phyloP scores from a whole-genome alignment of 2,113 vertebrate species.

The Sula dactylatra region DNA sequence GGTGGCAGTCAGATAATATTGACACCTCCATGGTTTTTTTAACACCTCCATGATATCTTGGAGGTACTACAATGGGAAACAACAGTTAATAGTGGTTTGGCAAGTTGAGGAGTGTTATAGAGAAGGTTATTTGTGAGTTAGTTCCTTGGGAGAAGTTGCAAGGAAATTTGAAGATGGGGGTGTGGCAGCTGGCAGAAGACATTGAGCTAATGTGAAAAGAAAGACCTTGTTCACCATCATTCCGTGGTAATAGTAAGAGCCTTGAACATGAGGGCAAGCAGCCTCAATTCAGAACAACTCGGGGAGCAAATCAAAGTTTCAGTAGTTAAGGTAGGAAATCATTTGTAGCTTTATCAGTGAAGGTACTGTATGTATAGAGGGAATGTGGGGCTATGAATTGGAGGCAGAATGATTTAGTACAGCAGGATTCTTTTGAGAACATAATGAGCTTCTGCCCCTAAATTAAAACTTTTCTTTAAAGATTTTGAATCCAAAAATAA shows the following conservation, averaged over 20 bases:
- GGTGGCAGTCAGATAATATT: not conserved
- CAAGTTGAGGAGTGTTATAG: accelerated
- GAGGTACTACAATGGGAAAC: not conserved
- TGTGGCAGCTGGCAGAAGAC: not conserved
- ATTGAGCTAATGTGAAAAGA: not conserved
- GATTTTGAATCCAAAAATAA: conserved; percentile 65
- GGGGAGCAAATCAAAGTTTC: not conserved
- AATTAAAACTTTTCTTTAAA: conserved; percentile 70
- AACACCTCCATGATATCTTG: not conserved
- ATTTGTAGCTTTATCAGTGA: not conserved
- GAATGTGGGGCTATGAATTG: not conserved
- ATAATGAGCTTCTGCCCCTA: conserved; percentile 64
- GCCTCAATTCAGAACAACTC: not conserved
- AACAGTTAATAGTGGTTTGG: not conserved
- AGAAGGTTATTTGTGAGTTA: not conserved
- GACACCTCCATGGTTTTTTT: not conserved
- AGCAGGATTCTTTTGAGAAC: conserved; percentile 44
- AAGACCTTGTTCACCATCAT: not conserved
- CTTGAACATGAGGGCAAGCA: not conserved
- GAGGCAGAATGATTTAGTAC: conserved; percentile 43
- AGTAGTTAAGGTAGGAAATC: not conserved
- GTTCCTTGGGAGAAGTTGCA: not conserved
- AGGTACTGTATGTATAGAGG: not conserved
- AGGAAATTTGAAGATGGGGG: not conserved
- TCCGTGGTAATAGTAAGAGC: not conserved